Evolutionary conservation across 2,797 vertebrate species (phyloP).

Genomic region (Phrynocephalus guinanensis): DNA sequence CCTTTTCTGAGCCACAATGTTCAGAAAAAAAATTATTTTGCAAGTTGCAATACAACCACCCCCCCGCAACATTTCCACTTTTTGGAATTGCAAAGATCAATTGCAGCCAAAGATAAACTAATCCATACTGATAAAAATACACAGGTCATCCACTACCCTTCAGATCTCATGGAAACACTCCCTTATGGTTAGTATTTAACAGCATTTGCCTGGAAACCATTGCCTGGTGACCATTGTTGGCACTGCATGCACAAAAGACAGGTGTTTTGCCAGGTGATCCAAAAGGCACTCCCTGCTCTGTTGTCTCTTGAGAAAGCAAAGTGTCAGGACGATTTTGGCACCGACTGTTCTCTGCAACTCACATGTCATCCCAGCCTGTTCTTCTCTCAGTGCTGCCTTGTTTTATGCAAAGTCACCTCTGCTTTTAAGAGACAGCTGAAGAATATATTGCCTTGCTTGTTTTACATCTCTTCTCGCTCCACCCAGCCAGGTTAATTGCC

Average conservation of each 20-base stretch:
- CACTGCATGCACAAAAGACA: neutral
- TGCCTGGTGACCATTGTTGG: no score
- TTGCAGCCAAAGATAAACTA: neutral
- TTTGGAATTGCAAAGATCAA: neutral
- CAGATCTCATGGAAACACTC: neutral
- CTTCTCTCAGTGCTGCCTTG: neutral
- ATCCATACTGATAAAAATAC: neutral
- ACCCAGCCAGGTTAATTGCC: constrained; percentile 61
- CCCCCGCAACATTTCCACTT: no score
- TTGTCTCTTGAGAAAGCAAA: neutral
- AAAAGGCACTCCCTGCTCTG: neutral
- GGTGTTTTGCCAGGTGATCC: neutral
- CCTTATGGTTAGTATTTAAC: no score
- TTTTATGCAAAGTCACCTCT: neutral
- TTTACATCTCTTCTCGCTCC: constrained; percentile 49
- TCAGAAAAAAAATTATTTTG: no score
- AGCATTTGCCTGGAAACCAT: no score
- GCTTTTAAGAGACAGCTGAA: constrained; percentile 7
- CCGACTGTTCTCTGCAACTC: constrained; percentile 15
- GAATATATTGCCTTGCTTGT: constrained; percentile 53
- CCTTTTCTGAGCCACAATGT: no score
- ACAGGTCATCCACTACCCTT: neutral
- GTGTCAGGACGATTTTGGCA: accelerated
- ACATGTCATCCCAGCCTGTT: neutral
- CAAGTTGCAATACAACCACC: no score